phyloP scores from a whole-genome alignment of 1,140 invertebrate species.

The Macrocentrus cingulum region DNA sequence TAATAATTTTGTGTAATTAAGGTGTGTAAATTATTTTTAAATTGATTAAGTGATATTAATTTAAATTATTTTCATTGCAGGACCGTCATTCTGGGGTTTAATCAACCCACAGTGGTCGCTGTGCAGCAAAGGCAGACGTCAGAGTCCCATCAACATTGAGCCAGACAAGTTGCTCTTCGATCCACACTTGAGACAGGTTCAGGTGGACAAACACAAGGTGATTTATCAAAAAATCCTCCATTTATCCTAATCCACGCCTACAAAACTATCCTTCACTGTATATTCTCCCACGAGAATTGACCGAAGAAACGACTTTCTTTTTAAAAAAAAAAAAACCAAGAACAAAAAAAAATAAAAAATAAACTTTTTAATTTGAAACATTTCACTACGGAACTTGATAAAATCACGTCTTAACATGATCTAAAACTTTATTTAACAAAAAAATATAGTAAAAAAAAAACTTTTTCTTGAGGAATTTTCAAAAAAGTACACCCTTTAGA shows the following conservation, averaged over 20 bases:
- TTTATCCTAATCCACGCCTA: neutral
- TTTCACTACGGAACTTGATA: constrained; percentile 20
- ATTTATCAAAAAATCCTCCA: constrained; percentile 32
- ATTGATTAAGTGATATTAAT: too few relatives aligned
- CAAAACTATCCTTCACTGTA: constrained; percentile 10
- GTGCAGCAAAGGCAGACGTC: constrained; percentile 88
- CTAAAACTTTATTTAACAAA: neutral
- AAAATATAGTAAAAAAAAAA: too few relatives aligned
- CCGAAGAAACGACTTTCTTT: constrained; percentile 2
- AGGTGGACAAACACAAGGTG: constrained; percentile 91
- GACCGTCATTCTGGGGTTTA: constrained; percentile 94
- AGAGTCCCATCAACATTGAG: constrained; percentile 95
- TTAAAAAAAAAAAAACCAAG: constrained; percentile 6
- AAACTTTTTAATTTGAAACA: constrained; percentile 23
- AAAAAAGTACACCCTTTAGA: too few relatives aligned
- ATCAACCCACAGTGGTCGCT: constrained; percentile 96
- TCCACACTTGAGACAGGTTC: constrained; percentile 83
- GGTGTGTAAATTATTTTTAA: too few relatives aligned
- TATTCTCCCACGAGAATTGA: constrained; percentile 3
- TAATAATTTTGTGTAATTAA: too few relatives aligned
- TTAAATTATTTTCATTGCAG: constrained; percentile 65
- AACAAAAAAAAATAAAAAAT: constrained; percentile 8
- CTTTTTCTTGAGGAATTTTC: too few relatives aligned
- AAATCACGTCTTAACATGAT: constrained; percentile 19
- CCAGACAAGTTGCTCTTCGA: constrained; percentile 91